A percentile compares a stretch with the other conserved stretches of the same genome.
phyloP scores from a whole-genome alignment of 2,797 vertebrate species.

The Microctenopoma stevenorrisi region DNA sequence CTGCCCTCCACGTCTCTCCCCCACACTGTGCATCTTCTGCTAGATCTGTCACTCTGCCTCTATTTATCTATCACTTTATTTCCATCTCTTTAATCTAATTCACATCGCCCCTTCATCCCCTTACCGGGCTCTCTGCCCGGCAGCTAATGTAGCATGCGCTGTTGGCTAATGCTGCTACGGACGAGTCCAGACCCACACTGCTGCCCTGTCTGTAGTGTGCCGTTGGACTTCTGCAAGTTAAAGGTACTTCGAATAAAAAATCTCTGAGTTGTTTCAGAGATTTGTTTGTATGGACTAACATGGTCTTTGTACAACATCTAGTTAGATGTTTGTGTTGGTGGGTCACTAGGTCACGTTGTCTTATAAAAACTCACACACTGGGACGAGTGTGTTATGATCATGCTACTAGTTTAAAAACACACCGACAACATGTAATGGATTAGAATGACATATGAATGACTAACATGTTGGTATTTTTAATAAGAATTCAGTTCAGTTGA shows the following conservation, averaged over 20 bases:
- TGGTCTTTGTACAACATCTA: slow-evolving; percentile 1
- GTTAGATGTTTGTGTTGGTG: slow-evolving; percentile 1
- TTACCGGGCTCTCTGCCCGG: slow-evolving; percentile 33
- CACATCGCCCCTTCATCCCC: slow-evolving; percentile 13
- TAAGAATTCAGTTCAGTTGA: too few species aligned
- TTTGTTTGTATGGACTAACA: not conserved
- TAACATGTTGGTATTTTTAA: not conserved
- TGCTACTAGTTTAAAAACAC: not conserved
- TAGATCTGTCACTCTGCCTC: slow-evolving; percentile 22
- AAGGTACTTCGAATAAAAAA: not conserved
- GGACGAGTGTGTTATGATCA: not conserved
- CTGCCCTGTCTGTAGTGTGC: not conserved
- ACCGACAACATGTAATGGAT: not conserved
- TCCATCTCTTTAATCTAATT: slow-evolving; percentile 35
- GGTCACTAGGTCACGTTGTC: slow-evolving; percentile 10
- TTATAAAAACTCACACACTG: not conserved
- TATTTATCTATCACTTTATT: slow-evolving; percentile 43
- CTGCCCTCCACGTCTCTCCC: not conserved
- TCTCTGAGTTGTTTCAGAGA: not conserved
- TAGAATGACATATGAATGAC: not conserved
- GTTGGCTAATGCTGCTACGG: slow-evolving; percentile 5
- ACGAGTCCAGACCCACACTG: slow-evolving; percentile 11
- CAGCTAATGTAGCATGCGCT: slow-evolving; percentile 21
- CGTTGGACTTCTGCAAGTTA: not conserved
- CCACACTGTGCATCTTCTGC: slow-evolving; percentile 1